Evolutionary conservation across 2,888 invertebrate species (phyloP), one percentile per base, ranked within the genome.

Genomic region (Amblyteles armatorius): DNA sequence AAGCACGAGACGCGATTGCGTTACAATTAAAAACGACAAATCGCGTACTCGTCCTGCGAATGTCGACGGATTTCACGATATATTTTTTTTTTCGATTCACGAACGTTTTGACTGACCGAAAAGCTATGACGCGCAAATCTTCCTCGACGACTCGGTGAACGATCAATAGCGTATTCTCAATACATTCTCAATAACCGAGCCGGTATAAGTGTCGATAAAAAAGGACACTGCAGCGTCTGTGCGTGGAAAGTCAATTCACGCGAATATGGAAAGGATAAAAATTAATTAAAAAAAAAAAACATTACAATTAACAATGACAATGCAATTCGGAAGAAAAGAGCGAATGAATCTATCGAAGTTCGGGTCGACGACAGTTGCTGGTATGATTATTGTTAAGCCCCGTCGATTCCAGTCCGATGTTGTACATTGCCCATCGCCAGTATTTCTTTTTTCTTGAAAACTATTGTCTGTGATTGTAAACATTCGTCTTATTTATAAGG

Each of bases 401-500:
- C 86, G 86, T 87, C 86, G 86, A 85, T 83, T 84, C 79, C 78
- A 80, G 82, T 82, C 82, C 78, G 68, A 68, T 84, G 68, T 73
- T 79, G 55, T 81, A 57, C 16, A 78, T 29, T 79, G 50, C 36
- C 48, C 76, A 76, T 50, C 48, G 65, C 50, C 48, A 60, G 74
- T 57, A 68, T 76, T 67, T 82, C 84, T 83, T 68, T 67, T 80
- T 80, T 87, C 84, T 85, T 73, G 57, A 80, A 83, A 84, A 76
- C 84, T 77, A 83, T 87, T 86, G 84, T 86, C 88, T 87, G 88
- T 88, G 88, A 88, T 88, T 88, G 83, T 80, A 69, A 82, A 85
- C 60, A 79, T 80, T 83, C 72, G 74, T 77, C 83, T 81, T 86
- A 83, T 74, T 57, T 55, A 79, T 85, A 84, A 71, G 72, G 65